phyloP scores from a whole-genome alignment of 2,113 vertebrate genomes.

The Neolamprologus caudopunctatus region DNA sequence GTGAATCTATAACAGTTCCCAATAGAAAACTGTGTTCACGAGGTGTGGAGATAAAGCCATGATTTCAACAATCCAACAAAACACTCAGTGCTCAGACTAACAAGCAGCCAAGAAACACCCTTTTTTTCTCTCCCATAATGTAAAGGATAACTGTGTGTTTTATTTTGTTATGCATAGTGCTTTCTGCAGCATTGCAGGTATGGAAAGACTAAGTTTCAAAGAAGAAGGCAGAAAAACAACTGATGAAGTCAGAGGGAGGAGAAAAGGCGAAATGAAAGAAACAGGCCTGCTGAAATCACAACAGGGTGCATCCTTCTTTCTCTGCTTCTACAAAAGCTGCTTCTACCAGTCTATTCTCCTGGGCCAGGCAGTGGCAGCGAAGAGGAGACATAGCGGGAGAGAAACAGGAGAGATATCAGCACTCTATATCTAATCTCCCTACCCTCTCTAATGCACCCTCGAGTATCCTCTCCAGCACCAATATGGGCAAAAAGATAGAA shows the following conservation, averaged over 20 bases:
- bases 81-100: not conserved
- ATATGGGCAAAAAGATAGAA: constrained; percentile 30
- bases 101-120: not conserved
- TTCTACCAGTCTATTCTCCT: constrained; percentile 30
- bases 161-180: not conserved
- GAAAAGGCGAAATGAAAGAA: constrained; percentile 12
- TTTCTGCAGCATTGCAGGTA: not conserved
- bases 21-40: not conserved
- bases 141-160: not conserved
- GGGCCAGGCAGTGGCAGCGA: constrained; percentile 8
- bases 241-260: not conserved
- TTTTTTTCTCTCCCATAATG: not conserved
- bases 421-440: constrained; percentile 57
- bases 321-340: constrained; percentile 32
- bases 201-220: not conserved
- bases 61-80: not conserved
- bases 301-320: constrained; percentile 28
- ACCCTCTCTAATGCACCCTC: constrained; percentile 48
- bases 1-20: constrained; percentile 31
- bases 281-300: constrained; percentile 28
- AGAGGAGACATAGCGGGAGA: constrained; percentile 1
- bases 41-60: not conserved
- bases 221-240: not conserved
- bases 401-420: constrained; percentile 44
- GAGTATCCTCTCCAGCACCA: constrained; percentile 37